These are phyloP conservation scores for Sepiola atlantica DNA, from an alignment of 2,888 invertebrate genomes.

Conservation along the genomic window DNA sequence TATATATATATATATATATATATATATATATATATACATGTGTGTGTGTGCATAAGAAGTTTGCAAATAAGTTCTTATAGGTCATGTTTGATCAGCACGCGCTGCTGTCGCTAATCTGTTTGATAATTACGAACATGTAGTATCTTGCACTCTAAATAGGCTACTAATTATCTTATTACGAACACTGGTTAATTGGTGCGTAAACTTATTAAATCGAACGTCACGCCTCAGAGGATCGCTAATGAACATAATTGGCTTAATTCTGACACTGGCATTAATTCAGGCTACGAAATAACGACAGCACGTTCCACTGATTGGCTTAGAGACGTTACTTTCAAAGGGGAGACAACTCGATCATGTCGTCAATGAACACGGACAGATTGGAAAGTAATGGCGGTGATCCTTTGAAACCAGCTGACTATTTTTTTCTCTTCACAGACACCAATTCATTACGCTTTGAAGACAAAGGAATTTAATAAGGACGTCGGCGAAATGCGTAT, in stretches of 20 bases:
- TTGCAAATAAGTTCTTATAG: no score
- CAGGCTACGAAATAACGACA: not conserved
- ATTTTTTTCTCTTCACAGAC: not conserved
- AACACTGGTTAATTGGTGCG: not conserved
- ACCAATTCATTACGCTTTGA: not conserved
- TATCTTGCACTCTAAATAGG: not conserved
- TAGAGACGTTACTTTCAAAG: not conserved
- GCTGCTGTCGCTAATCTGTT: no score
- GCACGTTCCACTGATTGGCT: not conserved
- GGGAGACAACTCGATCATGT: not conserved
- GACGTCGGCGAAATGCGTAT: no score
- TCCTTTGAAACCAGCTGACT: not conserved
- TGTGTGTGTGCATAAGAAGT: no score
- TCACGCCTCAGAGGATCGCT: not conserved
- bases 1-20: no score
- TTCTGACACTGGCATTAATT: not conserved
- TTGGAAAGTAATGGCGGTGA: not conserved
- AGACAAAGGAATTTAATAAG: not conserved
- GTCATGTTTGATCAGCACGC: no score
- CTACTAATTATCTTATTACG: not conserved
- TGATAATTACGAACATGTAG: no score
- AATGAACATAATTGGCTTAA: constrained; percentile 14
- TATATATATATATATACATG: no score
- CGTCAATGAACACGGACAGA: not conserved
- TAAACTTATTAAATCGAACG: not conserved